A percentile compares a stretch with the other conserved stretches of the same genome.
phyloP scores from a whole-genome alignment of 1,140 invertebrate species.

The Ceratosolen fusciceps region DNA sequence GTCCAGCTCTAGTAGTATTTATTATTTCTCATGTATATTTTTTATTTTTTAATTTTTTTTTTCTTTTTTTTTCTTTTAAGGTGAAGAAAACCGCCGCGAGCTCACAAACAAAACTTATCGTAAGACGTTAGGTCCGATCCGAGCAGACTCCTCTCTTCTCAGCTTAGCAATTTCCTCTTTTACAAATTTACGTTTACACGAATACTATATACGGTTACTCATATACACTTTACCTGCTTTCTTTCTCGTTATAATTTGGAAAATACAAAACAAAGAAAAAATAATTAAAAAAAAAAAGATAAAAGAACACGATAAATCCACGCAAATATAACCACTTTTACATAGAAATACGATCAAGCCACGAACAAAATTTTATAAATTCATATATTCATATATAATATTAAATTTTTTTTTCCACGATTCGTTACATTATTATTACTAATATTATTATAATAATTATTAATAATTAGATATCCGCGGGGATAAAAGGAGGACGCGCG shows the following conservation, averaged over 20 bases:
- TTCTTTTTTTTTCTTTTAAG: slow-evolving; percentile 6
- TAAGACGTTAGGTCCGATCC: slow-evolving; percentile 17
- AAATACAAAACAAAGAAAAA: too few relatives aligned
- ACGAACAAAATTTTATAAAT: slow-evolving; percentile 53
- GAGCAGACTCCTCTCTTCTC: too few relatives aligned
- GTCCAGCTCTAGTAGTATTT: slow-evolving; percentile 1
- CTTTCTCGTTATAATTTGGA: slow-evolving; percentile 47
- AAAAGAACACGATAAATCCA: slow-evolving; percentile 56
- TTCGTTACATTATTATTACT: not conserved
- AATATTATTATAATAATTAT: too few relatives aligned
- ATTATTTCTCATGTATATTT: too few relatives aligned
- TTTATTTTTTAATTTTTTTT: too few relatives aligned
- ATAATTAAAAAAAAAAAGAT: not conserved
- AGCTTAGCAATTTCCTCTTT: not conserved
- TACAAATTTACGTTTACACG: slow-evolving; percentile 54
- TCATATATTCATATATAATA: too few relatives aligned
- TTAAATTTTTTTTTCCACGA: slow-evolving; percentile 32
- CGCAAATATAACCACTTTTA: slow-evolving; percentile 60
- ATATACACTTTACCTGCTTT: slow-evolving; percentile 53
- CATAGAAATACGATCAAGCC: slow-evolving; percentile 59
- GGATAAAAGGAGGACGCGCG: slow-evolving; percentile 29
- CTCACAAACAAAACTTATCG: slow-evolving; percentile 24
- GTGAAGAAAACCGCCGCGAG: not conserved
- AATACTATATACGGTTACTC: slow-evolving; percentile 56
- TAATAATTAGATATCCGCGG: slow-evolving; percentile 27